Conservation (phyloP, 2,113 vertebrate species). For the Pristiophorus japonicus region DNA sequence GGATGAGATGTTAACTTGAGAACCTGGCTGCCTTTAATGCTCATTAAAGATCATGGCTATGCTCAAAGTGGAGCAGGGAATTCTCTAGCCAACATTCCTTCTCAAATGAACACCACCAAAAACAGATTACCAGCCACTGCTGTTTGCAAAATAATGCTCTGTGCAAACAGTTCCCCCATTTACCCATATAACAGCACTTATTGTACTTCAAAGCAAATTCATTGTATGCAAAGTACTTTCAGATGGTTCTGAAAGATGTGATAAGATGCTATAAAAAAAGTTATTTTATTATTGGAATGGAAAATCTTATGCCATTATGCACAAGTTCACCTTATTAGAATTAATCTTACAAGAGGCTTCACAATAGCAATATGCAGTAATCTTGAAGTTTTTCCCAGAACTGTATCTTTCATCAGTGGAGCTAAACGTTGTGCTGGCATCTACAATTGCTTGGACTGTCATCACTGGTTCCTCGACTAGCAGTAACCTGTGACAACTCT, state of each 20-base stretch:
- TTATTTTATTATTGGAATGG: neutral
- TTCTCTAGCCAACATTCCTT: neutral
- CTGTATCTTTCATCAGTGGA: constrained; percentile 13
- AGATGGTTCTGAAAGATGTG: neutral
- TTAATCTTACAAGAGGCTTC: neutral
- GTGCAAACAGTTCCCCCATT: neutral
- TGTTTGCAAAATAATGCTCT: neutral
- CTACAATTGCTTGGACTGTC: neutral
- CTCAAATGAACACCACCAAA: neutral
- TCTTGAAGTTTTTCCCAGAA: constrained; percentile 8
- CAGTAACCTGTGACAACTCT: neutral
- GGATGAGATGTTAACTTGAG: neutral
- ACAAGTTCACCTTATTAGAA: neutral
- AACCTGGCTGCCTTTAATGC: neutral
- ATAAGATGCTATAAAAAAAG: neutral
- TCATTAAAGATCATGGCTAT: neutral
- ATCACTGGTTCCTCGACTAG: neutral
- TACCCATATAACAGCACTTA: neutral
- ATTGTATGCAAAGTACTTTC: neutral
- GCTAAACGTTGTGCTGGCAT: constrained; percentile 8
- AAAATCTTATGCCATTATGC: constrained; percentile 9
- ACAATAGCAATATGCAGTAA: neutral
- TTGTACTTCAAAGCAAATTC: constrained; percentile 1
- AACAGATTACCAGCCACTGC: neutral
- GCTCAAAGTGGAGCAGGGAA: neutral